Conservation (phyloP, 2,797 vertebrate species). For the Melanotaenia parkinsoni region DNA sequence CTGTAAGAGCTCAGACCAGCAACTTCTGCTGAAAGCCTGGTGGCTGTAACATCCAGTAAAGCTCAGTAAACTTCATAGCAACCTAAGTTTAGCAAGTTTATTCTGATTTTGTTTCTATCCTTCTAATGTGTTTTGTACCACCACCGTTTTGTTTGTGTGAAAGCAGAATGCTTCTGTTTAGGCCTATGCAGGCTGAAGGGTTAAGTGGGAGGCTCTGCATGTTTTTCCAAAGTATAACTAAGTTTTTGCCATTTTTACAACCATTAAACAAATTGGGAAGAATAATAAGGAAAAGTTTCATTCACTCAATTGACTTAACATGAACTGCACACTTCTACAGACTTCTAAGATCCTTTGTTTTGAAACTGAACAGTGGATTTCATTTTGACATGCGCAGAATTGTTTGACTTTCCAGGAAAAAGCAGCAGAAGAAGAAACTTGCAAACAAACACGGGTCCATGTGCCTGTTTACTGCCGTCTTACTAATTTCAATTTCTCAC, state of each 20-base stretch:
- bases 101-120: background rate
- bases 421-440: background rate
- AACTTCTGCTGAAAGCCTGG: background rate
- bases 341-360: too few species aligned
- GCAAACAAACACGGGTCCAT: too few species aligned
- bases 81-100: background rate
- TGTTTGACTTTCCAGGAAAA: background rate
- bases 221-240: conserved; percentile 1
- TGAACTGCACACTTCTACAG: too few species aligned
- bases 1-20: background rate
- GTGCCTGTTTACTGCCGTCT: too few species aligned
- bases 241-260: background rate
- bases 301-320: background rate
- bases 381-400: too few species aligned
- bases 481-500: too few species aligned
- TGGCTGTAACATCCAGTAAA: background rate
- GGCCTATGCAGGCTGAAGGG: background rate
- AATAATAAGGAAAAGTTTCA: background rate
- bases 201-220: background rate
- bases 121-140: background rate
- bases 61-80: background rate
- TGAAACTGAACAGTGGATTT: background rate
- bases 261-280: background rate
- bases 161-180: background rate
- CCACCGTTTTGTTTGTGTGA: conserved; percentile 8